These are phyloP conservation scores for Genyomyrus donnyi DNA, from an alignment of 2,113 vertebrate species.

Conservation along the genomic window DNA sequence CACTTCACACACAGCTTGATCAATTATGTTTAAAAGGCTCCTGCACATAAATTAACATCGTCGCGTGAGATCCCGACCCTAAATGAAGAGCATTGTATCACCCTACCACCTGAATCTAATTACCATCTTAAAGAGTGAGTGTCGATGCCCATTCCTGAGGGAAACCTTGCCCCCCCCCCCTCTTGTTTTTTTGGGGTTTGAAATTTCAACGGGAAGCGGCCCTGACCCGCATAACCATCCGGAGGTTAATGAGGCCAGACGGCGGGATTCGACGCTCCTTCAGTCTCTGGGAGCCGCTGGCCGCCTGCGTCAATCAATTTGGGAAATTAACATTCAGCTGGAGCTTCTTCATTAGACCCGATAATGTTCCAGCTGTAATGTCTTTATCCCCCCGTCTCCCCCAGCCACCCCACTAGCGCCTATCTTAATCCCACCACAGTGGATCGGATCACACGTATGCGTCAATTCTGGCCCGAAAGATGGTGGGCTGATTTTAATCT, in stretches of 20 bases:
- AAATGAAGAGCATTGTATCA: background rate
- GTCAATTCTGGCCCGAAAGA: background rate
- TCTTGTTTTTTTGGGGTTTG: background rate
- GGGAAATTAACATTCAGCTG: background rate
- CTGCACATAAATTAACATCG: background rate
- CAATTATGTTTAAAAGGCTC: background rate
- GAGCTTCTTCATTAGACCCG: background rate
- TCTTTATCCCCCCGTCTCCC: background rate
- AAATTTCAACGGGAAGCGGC: background rate
- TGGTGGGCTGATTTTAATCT: background rate
- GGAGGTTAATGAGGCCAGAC: background rate
- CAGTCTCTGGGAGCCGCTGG: background rate
- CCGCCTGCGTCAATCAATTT: background rate
- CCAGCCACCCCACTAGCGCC: background rate
- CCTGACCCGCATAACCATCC: background rate
- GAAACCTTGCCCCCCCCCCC: background rate
- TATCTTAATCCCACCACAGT: background rate
- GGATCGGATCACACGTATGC: background rate
- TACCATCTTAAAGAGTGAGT: background rate
- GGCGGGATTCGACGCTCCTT: background rate
- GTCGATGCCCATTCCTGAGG: background rate
- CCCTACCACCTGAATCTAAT: background rate
- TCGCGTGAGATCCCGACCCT: background rate
- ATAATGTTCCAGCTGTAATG: constrained; percentile 2
- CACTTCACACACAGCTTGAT: background rate